Evolutionary conservation across 2,888 invertebrate genomes (phyloP).

Genomic region (Spilosoma lubricipeda): DNA sequence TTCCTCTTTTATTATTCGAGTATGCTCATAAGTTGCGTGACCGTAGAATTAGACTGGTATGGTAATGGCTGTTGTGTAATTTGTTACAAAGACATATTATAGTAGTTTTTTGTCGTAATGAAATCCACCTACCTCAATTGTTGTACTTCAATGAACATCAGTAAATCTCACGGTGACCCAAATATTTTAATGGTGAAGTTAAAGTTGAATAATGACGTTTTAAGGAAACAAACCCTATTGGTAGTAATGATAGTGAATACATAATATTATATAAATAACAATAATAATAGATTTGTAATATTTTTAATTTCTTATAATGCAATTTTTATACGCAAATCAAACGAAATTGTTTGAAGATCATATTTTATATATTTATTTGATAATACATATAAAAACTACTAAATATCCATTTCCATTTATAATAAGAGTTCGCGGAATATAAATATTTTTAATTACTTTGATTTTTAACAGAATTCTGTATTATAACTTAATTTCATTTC

Average conservation of each 20-base stretch:
- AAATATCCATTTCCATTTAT: neutral
- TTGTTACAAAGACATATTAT: constrained; percentile 54
- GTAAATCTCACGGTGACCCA: constrained; percentile 12
- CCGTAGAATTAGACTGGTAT: constrained; percentile 61
- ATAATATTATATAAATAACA: no score
- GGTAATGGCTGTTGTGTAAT: constrained; percentile 63
- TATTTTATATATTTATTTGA: neutral
- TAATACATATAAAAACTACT: neutral
- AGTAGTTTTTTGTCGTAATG: constrained; percentile 35
- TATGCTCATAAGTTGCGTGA: constrained; percentile 64
- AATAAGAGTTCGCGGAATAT: neutral
- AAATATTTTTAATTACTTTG: neutral
- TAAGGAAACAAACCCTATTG: neutral
- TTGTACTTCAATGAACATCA: constrained; percentile 30
- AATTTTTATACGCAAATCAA: neutral
- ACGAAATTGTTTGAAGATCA: neutral
- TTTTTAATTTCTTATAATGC: neutral
- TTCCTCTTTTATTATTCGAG: constrained; percentile 52
- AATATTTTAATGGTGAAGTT: neutral
- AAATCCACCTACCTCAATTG: constrained; percentile 30
- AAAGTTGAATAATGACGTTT: neutral
- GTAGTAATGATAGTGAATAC: no score
- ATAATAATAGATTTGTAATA: no score
- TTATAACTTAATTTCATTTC: neutral
- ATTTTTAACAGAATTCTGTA: neutral